phyloP scores from a whole-genome alignment of 2,797 vertebrate species.

The Leontocebus nigricollis region DNA sequence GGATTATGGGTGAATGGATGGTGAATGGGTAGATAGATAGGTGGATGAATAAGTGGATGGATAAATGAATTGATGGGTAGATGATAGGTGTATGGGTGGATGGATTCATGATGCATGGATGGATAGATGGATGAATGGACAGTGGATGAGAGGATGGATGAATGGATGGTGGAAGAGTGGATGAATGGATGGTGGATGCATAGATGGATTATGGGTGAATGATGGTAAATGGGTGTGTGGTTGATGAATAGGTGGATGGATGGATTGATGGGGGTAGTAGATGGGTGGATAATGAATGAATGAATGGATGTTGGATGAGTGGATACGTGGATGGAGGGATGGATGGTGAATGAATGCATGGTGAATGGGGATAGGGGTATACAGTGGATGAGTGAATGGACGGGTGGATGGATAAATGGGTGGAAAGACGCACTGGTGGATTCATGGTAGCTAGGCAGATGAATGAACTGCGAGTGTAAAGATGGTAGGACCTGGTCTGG shows the following conservation, averaged over 20 bases:
- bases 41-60: background rate
- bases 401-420: background rate
- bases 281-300: fast-evolving
- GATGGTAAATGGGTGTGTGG: fast-evolving
- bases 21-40: too few species aligned
- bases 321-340: background rate
- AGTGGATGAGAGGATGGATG: background rate
- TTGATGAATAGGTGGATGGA: fast-evolving
- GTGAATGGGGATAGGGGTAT: fast-evolving
- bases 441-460: background rate
- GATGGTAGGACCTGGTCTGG: background rate
- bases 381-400: fast-evolving
- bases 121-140: background rate
- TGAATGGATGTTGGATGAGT: background rate
- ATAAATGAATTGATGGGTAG: too few species aligned
- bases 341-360: too few species aligned
- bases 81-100: background rate
- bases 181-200: fast-evolving
- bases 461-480: background rate
- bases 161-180: fast-evolving
- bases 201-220: background rate
- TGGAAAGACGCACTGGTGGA: background rate
- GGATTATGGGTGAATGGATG: too few species aligned
- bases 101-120: background rate
- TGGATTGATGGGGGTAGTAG: fast-evolving